phyloP scores from a whole-genome alignment of 2,888 invertebrate genomes.

The Diloba caeruleocephala region DNA sequence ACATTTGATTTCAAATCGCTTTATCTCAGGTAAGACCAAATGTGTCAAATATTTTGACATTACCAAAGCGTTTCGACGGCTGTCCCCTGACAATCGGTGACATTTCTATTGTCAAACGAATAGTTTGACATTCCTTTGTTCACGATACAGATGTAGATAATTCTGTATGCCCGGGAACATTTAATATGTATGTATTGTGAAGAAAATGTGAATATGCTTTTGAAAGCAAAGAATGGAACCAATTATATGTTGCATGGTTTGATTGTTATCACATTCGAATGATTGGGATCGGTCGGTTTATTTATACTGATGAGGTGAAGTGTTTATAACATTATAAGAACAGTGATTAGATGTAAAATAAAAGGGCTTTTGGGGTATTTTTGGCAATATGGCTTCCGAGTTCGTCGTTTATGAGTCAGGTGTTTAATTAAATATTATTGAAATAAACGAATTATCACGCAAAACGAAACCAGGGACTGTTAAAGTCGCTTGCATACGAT shows the following conservation, averaged over 20 bases:
- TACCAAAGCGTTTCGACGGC: slow-evolving; percentile 36
- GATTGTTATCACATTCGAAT: slow-evolving; percentile 26
- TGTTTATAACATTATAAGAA: neutral
- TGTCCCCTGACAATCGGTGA: slow-evolving; percentile 48
- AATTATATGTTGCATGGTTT: slow-evolving; percentile 28
- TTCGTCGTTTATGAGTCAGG: too few relatives aligned
- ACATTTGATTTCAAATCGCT: slow-evolving; percentile 34
- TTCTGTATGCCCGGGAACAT: slow-evolving; percentile 7
- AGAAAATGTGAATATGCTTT: slow-evolving; percentile 21
- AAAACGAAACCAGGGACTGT: too few relatives aligned
- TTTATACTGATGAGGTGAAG: neutral
- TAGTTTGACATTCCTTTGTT: slow-evolving; percentile 57
- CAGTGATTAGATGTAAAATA: too few relatives aligned
- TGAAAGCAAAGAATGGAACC: slow-evolving; percentile 29
- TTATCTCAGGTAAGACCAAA: slow-evolving; percentile 48
- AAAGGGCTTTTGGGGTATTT: too few relatives aligned
- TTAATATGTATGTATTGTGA: slow-evolving; percentile 30
- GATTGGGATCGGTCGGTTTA: slow-evolving; percentile 26
- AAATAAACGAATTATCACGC: too few relatives aligned
- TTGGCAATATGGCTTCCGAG: too few relatives aligned
- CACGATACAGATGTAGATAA: slow-evolving; percentile 34
- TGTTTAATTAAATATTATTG: too few relatives aligned
- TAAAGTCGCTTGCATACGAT: too few relatives aligned
- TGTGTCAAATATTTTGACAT: slow-evolving; percentile 56
- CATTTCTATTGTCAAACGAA: slow-evolving; percentile 54